Conservation (phyloP, 1,140 invertebrate genomes). For the Samia ricini region DNA sequence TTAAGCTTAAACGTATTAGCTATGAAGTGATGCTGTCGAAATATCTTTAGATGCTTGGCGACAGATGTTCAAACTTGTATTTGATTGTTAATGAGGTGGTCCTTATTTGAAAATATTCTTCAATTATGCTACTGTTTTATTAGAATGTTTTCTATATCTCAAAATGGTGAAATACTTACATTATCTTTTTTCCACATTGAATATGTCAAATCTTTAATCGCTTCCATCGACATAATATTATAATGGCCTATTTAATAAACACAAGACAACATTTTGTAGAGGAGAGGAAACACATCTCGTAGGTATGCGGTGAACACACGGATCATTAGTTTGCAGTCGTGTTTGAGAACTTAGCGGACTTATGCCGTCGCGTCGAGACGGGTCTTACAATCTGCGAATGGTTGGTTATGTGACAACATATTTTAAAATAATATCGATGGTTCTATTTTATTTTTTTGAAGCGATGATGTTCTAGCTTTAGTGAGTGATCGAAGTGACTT, state of each 20-base stretch:
- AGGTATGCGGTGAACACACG: background rate
- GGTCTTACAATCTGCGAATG: slow-evolving; percentile 10
- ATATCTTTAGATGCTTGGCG: too few species aligned
- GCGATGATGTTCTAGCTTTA: too few species aligned
- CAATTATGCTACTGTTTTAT: too few species aligned
- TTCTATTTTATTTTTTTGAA: background rate
- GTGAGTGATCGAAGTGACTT: too few species aligned
- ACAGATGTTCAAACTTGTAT: too few species aligned
- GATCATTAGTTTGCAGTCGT: slow-evolving; percentile 11
- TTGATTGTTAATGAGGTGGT: too few species aligned
- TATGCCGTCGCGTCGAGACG: slow-evolving; percentile 2
- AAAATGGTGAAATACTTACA: too few species aligned
- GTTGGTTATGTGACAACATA: slow-evolving; percentile 2
- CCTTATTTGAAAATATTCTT: too few species aligned
- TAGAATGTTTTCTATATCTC: too few species aligned
- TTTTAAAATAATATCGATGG: background rate
- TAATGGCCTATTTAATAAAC: background rate
- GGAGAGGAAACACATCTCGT: background rate
- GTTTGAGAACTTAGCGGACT: slow-evolving; percentile 7
- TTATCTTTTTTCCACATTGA: too few species aligned
- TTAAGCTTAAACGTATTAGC: too few species aligned
- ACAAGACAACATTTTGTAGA: background rate
- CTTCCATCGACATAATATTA: background rate
- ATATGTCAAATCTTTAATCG: background rate
- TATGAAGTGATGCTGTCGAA: too few species aligned